Evolutionary conservation across 2,888 invertebrate genomes (phyloP).

Genomic region (Hydrotaea cyrtoneurina): DNA sequence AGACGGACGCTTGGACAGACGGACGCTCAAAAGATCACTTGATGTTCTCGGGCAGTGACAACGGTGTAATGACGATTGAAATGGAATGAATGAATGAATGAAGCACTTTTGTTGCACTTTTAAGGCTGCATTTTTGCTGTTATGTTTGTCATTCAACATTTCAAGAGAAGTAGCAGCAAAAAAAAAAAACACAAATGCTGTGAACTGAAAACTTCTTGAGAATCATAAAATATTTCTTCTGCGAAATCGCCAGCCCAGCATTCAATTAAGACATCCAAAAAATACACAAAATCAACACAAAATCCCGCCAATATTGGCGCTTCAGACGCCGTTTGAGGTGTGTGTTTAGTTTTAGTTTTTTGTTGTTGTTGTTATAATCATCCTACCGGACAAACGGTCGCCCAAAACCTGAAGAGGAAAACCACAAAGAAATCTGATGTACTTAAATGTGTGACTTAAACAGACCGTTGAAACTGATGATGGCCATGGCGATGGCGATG

Average conservation of each 20-base stretch:
- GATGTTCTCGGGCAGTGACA: slow-evolving; percentile 27
- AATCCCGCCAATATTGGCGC: too few species aligned
- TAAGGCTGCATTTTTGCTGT: slow-evolving; percentile 5
- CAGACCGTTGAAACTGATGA: too few species aligned
- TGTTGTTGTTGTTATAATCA: too few species aligned
- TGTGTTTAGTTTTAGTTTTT: too few species aligned
- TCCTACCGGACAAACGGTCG: too few species aligned
- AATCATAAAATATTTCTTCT: background rate
- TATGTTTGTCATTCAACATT: slow-evolving; percentile 20
- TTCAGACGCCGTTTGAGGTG: too few species aligned
- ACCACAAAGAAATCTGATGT: too few species aligned
- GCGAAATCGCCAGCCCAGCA: too few species aligned
- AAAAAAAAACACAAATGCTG: background rate
- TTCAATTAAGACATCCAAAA: too few species aligned
- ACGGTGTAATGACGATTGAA: slow-evolving; percentile 15
- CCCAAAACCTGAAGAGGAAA: too few species aligned
- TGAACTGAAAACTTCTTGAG: background rate
- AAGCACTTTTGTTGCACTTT: slow-evolving; percentile 27
- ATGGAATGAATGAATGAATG: slow-evolving; percentile 3
- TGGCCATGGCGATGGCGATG: background rate
- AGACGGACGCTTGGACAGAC: background rate
- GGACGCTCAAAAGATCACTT: background rate
- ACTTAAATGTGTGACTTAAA: too few species aligned
- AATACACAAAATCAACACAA: too few species aligned
- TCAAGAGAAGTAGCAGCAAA: background rate